Evolutionary conservation across 2,888 invertebrate species (phyloP), one percentile per base, ranked within the genome.

Genomic region (Deroplatys truncata): DNA sequence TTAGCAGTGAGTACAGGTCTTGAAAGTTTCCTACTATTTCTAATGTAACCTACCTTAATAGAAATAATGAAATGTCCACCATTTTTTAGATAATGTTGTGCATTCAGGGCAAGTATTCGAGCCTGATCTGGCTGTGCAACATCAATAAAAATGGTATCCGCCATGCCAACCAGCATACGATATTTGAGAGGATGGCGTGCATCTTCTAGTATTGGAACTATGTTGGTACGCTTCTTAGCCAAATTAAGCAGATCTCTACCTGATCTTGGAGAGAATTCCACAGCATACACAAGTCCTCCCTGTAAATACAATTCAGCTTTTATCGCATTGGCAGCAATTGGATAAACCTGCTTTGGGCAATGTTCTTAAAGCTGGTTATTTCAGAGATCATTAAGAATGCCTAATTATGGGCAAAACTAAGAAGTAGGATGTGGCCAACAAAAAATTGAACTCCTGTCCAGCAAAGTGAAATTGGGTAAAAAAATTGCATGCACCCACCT

Each of bases 91-190:
- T 98, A 99, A 93, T 98, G 96, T 92, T 99, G 98, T 0, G 99
- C 97, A 93, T 99, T 99, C 35, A 99, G 94, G 72, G 98, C 96
- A 13, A 99, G 99, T 92, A 99, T 99, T 93, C 99, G 96, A 15
- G 99, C 99, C 93, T 99, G 99, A 94, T 99, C 99, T 0, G 99
- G 99, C 92, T 99, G 99, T 0, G 99, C 99, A 0, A 99, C 99
- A 93, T 99, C 99, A 0, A 99, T 99, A 93, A 99, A 99, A 93
- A 99, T 97, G 1, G 97, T 97, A 93, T 99, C 99, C 0, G 99
- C 99, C 98, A 99, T 99, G 91, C 98, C 98, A 0, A 99, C 97
- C 28, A 99, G 94, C 99, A 99, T 99, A 93, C 99, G 95, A 94
- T 99, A 99, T 94, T 99, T 99, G 92, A 99, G 97, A 25, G 99